Conservation (phyloP, 2,113 vertebrate species). For the Neotoma lepida region DNA sequence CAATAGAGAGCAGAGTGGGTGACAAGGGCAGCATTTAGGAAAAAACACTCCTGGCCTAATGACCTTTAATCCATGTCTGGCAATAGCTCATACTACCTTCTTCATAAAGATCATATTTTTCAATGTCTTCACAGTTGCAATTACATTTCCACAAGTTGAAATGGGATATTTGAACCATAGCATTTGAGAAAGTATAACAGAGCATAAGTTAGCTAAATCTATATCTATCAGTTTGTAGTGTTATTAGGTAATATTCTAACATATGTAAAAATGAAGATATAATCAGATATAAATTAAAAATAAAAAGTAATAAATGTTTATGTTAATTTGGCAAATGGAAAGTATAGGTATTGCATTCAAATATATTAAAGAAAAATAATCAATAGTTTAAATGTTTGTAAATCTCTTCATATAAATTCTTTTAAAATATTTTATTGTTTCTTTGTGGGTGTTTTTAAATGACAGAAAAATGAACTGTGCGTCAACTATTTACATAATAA, state of each 20-base stretch:
- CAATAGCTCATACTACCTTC: background rate
- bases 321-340: background rate
- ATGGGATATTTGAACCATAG: background rate
- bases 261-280: background rate
- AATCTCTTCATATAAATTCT: background rate
- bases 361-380: background rate
- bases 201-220: background rate
- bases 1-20: background rate
- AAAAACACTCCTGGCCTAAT: background rate
- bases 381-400: background rate
- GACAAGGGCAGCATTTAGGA: background rate
- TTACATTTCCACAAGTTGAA: background rate
- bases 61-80: background rate
- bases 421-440: background rate
- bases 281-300: background rate
- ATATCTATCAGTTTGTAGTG: background rate
- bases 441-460: background rate
- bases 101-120: background rate
- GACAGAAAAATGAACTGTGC: background rate
- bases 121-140: background rate
- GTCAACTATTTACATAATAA: background rate
- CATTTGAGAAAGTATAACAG: background rate
- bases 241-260: background rate
- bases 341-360: background rate
- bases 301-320: background rate